Evolutionary conservation across 1,140 invertebrate genomes (phyloP), one percentile per base, ranked within the genome.

Genomic region (Pararge aegeria): DNA sequence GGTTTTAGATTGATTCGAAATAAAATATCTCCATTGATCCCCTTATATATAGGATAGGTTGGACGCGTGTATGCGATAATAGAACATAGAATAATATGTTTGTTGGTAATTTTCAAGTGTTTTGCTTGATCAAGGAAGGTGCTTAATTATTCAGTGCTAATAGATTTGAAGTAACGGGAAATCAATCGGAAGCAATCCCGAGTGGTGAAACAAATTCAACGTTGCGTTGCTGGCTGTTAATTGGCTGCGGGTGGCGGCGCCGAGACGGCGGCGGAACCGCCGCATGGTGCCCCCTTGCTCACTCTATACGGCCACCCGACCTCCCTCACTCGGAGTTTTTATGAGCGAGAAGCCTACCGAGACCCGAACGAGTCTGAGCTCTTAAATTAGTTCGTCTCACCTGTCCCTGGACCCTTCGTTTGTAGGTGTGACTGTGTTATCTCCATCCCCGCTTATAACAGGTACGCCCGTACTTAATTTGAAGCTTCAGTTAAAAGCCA

Each of bases 191-290:
- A 89, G 87, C 75, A 82, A 86, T 83, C 82, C 24, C 68, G 63
- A 87, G 75, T 79, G 75, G 74, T 69, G 83, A 82, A 87, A 89
- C 89, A 87, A 89, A 87, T 83, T 86, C 81, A 85, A 72, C 78
- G 76, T 85, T 77, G 80, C 75, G 72, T 83, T 86, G 83, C 80
- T 70, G 77, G 74, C 80, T 84, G 83, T 87, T 89, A 89, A 89
- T 89, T 89, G 86, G 83, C 80, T 86, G 83, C 83, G 85, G 83
- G 83, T 80, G 83, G 83, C 78, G 87, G 85, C 87, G 87, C 86
- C 85, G 84, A 88, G 84, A 89, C 85, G 84, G 86, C 82, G 84
- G 82, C 80, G 80, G 84, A 86, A 86, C 84, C 83, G 77, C 84
- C 84, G 87, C 87, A 87, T 84, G 82, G 78, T 69, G 51, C 77